phyloP scores from a whole-genome alignment of 2,888 invertebrate genomes.

The Chymomyza caudatula region DNA sequence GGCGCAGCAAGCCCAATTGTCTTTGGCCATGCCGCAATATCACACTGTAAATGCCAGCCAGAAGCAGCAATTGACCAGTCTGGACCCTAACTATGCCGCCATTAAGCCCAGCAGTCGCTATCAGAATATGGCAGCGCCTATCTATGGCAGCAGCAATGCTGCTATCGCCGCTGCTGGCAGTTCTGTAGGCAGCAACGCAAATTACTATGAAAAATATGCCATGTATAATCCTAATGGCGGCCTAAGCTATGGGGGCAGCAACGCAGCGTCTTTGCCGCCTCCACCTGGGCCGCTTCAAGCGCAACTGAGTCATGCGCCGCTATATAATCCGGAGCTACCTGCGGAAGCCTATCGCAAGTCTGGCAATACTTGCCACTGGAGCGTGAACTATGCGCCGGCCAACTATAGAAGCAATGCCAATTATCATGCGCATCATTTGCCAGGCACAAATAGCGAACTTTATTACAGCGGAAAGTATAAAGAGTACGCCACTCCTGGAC shows the following conservation, averaged over 20 bases:
- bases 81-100: conserved; percentile 62
- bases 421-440: conserved; percentile 40
- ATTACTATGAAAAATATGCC: conserved; percentile 65
- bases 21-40: conserved; percentile 15
- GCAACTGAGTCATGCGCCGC: conserved; percentile 30
- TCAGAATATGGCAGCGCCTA: conserved; percentile 18
- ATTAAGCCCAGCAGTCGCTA: conserved; percentile 62
- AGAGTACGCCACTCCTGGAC: conserved; percentile 46
- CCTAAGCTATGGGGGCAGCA: conserved; percentile 18
- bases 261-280: neutral
- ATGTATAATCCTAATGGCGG: conserved; percentile 49
- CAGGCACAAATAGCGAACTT: conserved; percentile 29
- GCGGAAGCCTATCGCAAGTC: conserved; percentile 57
- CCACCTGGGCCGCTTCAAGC: conserved; percentile 1
- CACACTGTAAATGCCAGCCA: conserved; percentile 26
- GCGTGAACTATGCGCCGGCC: conserved; percentile 48
- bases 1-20: conserved; percentile 24
- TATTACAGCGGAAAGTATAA: conserved; percentile 61
- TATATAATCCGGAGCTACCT: conserved; percentile 49
- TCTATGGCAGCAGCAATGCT: conserved; percentile 2
- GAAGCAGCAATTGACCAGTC: conserved; percentile 49
- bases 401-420: conserved; percentile 7
- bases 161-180: neutral
- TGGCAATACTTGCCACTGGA: conserved; percentile 59
- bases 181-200: neutral